Conservation (phyloP, 2,888 invertebrate genomes). For the Quadroppia sp. region DNA sequence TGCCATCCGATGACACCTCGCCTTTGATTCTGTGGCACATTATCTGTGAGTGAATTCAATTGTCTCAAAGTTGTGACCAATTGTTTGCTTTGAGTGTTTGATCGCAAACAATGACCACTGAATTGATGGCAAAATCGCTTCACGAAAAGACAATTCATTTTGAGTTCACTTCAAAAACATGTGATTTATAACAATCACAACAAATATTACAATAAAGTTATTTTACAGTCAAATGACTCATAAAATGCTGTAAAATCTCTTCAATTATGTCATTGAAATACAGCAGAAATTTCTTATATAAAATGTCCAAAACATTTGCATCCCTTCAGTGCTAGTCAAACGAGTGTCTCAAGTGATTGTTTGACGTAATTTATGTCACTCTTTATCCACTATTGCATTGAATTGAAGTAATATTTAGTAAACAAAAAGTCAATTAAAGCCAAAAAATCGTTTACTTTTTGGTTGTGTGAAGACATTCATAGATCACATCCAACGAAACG, state of each 20-base stretch:
- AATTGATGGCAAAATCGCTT: background rate
- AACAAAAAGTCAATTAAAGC: no score
- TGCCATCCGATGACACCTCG: background rate
- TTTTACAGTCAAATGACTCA: constrained; percentile 2
- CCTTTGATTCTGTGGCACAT: background rate
- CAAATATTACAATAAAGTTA: no score
- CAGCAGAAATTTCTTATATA: no score
- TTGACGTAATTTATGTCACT: background rate
- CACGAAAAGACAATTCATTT: background rate
- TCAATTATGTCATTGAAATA: no score
- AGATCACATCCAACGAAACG: background rate
- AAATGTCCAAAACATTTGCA: no score
- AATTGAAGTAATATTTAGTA: background rate
- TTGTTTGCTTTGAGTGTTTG: background rate
- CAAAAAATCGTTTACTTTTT: no score
- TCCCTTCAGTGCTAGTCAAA: background rate
- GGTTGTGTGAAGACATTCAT: no score
- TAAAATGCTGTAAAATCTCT: no score
- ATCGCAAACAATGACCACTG: background rate
- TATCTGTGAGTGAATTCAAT: background rate
- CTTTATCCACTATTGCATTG: background rate
- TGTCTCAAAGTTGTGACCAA: background rate
- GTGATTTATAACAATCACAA: no score
- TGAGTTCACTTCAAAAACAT: background rate
- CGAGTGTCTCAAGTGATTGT: no score